These are phyloP conservation scores for Spatula clypeata DNA, from an alignment of 2,797 vertebrate species.

Conservation along the genomic window DNA sequence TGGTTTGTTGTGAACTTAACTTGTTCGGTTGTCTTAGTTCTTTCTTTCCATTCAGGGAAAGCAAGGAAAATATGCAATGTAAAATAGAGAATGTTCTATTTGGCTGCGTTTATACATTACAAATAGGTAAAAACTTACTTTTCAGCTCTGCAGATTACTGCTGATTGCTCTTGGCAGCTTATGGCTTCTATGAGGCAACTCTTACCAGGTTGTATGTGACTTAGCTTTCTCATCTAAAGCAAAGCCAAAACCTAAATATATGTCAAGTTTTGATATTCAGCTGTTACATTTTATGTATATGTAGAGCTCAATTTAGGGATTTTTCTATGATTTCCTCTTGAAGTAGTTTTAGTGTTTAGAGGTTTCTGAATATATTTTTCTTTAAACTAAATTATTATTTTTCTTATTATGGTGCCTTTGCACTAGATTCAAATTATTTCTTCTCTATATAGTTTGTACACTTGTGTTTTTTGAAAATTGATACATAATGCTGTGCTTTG, in stretches of 20 bases:
- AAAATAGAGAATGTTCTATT: background rate
- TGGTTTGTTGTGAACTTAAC: background rate
- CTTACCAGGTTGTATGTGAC: accelerated
- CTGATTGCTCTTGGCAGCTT: background rate
- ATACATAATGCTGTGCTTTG: accelerated
- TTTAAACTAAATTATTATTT: background rate
- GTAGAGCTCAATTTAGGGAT: background rate
- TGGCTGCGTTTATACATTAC: background rate
- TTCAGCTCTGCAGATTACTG: background rate
- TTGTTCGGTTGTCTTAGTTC: background rate
- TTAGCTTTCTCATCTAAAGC: background rate
- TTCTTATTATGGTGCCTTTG: background rate
- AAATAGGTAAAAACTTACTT: background rate
- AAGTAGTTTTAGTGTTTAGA: background rate
- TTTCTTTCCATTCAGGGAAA: background rate
- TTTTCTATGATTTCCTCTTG: background rate
- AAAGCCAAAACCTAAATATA: too few relatives aligned
- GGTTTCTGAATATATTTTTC: background rate
- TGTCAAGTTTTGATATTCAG: background rate
- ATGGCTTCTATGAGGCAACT: background rate
- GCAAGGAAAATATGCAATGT: background rate
- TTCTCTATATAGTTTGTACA: background rate
- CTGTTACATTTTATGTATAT: background rate
- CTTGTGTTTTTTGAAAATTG: background rate
- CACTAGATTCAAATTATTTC: background rate